These are phyloP conservation scores for Arenaria interpres DNA, from an alignment of 2,113 vertebrate genomes.

Conservation along the genomic window DNA sequence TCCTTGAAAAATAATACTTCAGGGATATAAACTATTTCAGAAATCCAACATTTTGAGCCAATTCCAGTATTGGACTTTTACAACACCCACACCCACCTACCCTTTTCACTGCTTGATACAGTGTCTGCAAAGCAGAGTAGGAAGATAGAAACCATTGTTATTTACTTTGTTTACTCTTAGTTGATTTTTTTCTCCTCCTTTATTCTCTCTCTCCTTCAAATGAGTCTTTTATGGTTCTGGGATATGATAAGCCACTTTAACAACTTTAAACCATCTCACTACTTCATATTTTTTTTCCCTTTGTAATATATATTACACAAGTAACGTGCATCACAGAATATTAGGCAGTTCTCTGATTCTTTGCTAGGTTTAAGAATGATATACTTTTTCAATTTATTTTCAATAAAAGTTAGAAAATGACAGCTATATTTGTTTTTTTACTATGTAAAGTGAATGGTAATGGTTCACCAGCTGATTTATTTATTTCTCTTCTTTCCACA, in stretches of 20 bases:
- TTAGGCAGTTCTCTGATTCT: slow-evolving; percentile 37
- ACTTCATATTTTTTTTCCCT: slow-evolving; percentile 18
- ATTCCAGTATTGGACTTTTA: background rate
- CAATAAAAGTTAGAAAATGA: slow-evolving; percentile 62
- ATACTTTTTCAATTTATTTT: slow-evolving; percentile 74
- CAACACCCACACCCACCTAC: background rate
- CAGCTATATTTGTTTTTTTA: slow-evolving; percentile 71
- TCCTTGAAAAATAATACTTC: slow-evolving; percentile 1
- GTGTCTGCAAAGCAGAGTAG: background rate
- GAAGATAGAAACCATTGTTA: slow-evolving; percentile 45
- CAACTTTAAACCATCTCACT: slow-evolving; percentile 24
- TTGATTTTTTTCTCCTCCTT: background rate
- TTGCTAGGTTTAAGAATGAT: slow-evolving; percentile 59
- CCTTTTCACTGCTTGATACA: background rate
- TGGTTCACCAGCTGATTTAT: slow-evolving; percentile 62
- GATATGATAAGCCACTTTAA: slow-evolving; percentile 56
- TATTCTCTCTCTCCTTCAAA: slow-evolving; percentile 25
- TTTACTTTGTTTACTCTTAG: slow-evolving; percentile 56
- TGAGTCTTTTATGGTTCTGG: slow-evolving; percentile 52
- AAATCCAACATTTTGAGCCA: slow-evolving; percentile 26
- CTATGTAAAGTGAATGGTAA: slow-evolving; percentile 72
- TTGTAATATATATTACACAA: slow-evolving; percentile 61
- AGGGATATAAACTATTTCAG: background rate
- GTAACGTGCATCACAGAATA: slow-evolving; percentile 11
- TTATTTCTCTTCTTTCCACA: slow-evolving; percentile 66